Conservation (phyloP, 2,797 vertebrate species). For the Vultur gryphus region DNA sequence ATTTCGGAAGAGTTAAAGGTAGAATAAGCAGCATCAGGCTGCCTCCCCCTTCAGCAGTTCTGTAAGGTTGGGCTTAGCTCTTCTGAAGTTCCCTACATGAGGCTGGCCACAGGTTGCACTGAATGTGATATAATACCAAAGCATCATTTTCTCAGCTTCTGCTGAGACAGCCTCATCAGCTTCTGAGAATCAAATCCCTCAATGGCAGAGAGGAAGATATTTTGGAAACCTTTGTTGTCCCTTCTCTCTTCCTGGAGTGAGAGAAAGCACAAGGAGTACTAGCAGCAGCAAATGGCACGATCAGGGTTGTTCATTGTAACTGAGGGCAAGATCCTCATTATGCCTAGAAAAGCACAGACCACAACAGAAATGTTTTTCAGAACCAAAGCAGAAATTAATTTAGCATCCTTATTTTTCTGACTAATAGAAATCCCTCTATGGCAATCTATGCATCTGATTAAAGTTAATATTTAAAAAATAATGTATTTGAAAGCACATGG, state of each 20-base stretch:
- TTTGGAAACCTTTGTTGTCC: not conserved
- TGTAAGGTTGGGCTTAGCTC: not conserved
- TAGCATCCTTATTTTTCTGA: not conserved
- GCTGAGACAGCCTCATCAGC: not conserved
- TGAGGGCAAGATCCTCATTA: not conserved
- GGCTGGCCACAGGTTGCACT: not conserved
- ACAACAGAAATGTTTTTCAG: not conserved
- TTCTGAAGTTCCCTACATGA: not conserved
- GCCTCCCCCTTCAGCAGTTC: not conserved
- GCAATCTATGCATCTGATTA: not conserved
- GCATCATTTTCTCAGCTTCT: not conserved
- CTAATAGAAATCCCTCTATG: not conserved
- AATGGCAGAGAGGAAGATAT: not conserved
- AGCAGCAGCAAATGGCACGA: not conserved
- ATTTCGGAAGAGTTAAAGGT: not conserved
- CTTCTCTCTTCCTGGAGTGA: not conserved
- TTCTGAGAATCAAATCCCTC: not conserved
- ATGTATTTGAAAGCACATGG: not conserved
- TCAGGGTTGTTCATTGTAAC: not conserved
- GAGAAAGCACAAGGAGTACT: not conserved
- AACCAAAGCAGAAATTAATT: not conserved
- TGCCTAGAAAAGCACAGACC: not conserved
- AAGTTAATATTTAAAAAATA: not conserved
- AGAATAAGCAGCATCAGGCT: not conserved
- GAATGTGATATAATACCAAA: not conserved